A percentile compares a stretch with the other conserved stretches of the same genome.
Conservation (phyloP, 2,888 invertebrate species). For the Stenotaenia linearis region DNA sequence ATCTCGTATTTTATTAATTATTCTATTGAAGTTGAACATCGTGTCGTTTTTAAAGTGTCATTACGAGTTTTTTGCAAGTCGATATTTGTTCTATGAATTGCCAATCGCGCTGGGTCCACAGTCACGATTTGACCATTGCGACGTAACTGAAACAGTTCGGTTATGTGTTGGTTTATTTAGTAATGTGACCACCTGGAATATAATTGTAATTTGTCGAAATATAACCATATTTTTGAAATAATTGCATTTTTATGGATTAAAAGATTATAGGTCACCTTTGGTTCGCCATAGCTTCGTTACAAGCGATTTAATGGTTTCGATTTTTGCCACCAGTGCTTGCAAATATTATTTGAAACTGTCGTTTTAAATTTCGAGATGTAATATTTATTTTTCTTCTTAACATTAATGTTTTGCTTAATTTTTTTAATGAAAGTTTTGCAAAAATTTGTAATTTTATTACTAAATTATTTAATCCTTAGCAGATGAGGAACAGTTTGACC, state of each 20-base stretch:
- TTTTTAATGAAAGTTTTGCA: not conserved
- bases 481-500: too few relatives aligned
- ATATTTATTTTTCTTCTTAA: not conserved
- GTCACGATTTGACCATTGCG: not conserved
- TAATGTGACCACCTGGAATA: not conserved
- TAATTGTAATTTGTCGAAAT: not conserved
- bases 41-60: not conserved
- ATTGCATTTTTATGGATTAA: not conserved
- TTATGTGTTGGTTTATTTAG: not conserved
- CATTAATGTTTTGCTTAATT: not conserved
- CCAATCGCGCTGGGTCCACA: not conserved
- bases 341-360: not conserved
- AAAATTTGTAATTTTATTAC: too few relatives aligned
- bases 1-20: conserved; percentile 7
- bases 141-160: not conserved
- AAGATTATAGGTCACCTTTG: too few relatives aligned
- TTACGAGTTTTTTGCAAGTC: not conserved
- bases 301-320: not conserved
- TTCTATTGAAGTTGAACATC: not conserved
- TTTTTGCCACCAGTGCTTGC: not conserved
- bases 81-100: not conserved
- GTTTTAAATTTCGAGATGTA: too few relatives aligned
- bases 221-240: not conserved
- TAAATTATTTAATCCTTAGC: too few relatives aligned
- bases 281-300: not conserved